These are phyloP conservation scores for Peromyscus polionotus DNA, from an alignment of 2,113 vertebrate genomes.

Conservation along the genomic window DNA sequence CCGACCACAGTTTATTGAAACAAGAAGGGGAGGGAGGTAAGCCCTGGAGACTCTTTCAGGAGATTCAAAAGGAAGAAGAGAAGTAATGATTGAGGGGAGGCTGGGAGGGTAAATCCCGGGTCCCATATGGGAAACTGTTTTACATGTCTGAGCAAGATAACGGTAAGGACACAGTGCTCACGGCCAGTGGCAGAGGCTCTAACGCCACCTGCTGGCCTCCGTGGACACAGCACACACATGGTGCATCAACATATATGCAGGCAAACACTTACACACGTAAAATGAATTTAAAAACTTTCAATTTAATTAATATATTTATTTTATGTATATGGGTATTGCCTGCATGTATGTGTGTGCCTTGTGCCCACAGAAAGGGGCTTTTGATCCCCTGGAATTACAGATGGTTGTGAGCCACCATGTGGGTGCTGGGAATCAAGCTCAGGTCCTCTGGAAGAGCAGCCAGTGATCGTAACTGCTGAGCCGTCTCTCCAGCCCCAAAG, in stretches of 20 bases:
- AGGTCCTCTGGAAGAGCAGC: too few species aligned
- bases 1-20: neutral
- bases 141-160: neutral
- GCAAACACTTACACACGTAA: too few species aligned
- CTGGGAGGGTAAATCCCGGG: neutral
- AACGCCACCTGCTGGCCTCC: neutral
- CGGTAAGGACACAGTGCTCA: neutral
- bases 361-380: neutral
- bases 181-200: neutral
- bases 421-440: too few species aligned
- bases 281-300: neutral
- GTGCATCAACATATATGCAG: neutral
- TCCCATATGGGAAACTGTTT: neutral
- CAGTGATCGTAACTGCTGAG: too few species aligned
- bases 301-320: neutral
- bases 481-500: too few species aligned
- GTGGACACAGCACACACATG: neutral
- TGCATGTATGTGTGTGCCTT: neutral
- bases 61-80: neutral
- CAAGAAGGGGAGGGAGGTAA: neutral
- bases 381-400: neutral
- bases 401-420: neutral
- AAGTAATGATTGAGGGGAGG: neutral
- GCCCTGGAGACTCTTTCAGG: neutral
- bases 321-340: constrained; percentile 39